Conservation (phyloP, 1,140 invertebrate genomes). For the Atta cephalotes region DNA sequence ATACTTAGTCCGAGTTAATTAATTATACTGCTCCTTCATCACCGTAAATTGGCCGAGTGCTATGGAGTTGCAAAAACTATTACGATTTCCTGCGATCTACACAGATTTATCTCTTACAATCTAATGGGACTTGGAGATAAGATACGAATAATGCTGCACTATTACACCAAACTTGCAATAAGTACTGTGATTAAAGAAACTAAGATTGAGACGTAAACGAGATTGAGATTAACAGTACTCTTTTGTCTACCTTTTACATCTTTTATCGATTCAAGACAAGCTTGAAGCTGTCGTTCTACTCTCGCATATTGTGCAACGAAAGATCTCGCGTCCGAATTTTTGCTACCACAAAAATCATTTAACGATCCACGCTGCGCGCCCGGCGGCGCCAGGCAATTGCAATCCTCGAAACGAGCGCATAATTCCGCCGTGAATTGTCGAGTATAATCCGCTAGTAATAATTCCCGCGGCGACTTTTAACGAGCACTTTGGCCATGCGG, state of each 20-base stretch:
- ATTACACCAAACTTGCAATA: slow-evolving; percentile 13
- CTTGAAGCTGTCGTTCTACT: not conserved
- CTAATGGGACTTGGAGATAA: slow-evolving; percentile 21
- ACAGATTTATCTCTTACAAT: slow-evolving; percentile 33
- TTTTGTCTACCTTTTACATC: not conserved
- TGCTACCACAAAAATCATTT: slow-evolving; percentile 38
- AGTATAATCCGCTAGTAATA: slow-evolving; percentile 56
- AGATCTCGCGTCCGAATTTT: slow-evolving; percentile 39
- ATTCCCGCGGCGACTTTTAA: slow-evolving; percentile 40
- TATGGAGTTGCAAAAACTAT: slow-evolving; percentile 31
- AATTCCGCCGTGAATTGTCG: slow-evolving; percentile 41
- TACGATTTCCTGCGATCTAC: slow-evolving; percentile 50
- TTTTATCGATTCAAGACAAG: slow-evolving; percentile 14
- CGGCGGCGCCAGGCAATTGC: slow-evolving; percentile 34
- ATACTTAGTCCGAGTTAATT: slow-evolving; percentile 60
- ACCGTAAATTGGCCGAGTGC: slow-evolving; percentile 35
- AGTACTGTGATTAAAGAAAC: not conserved
- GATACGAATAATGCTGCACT: not conserved
- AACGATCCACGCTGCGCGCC: slow-evolving; percentile 27
- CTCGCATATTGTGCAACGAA: slow-evolving; percentile 8
- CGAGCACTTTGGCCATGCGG: slow-evolving; percentile 62
- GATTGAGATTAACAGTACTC: not conserved
- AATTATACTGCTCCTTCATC: slow-evolving; percentile 53
- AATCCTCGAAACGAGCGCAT: slow-evolving; percentile 51
- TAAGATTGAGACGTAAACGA: not conserved